phyloP scores from a whole-genome alignment of 2,797 vertebrate genomes.

The Gorsachius magnificus region DNA sequence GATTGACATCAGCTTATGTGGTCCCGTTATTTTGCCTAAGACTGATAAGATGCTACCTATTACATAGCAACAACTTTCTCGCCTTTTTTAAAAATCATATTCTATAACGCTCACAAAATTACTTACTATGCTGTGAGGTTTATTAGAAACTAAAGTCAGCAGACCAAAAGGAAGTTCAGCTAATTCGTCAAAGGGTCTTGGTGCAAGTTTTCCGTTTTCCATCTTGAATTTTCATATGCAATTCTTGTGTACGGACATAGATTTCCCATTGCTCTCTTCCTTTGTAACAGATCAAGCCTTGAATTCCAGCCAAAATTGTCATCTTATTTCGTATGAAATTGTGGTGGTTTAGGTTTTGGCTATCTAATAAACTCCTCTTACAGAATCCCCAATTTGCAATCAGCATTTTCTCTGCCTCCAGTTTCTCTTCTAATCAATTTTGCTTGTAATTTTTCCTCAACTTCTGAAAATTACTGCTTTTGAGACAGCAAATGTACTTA shows the following conservation, averaged over 20 bases:
- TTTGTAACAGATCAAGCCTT: background rate
- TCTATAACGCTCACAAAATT: background rate
- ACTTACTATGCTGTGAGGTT: background rate
- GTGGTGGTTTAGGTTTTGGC: background rate
- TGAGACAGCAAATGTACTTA: background rate
- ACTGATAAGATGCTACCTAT: background rate
- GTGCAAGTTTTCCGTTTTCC: background rate
- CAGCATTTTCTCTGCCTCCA: background rate
- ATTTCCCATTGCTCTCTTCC: background rate
- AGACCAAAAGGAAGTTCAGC: background rate
- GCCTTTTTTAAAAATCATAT: background rate
- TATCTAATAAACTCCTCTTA: background rate
- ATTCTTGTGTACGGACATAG: background rate
- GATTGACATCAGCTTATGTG: background rate
- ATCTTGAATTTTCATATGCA: background rate
- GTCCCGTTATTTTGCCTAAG: background rate
- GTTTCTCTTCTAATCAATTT: constrained; percentile 27
- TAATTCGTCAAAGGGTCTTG: background rate
- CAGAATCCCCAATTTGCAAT: constrained; percentile 3
- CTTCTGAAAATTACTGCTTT: constrained; percentile 14
- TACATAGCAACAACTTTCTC: background rate
- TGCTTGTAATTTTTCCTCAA: background rate
- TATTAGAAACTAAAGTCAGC: background rate
- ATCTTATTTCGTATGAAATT: background rate
- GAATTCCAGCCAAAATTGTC: background rate